These are phyloP conservation scores for Cassiopea andromeda DNA, from an alignment of 30 jellyfish, hydroid and myxozoan genomes.

Conservation along the genomic window DNA sequence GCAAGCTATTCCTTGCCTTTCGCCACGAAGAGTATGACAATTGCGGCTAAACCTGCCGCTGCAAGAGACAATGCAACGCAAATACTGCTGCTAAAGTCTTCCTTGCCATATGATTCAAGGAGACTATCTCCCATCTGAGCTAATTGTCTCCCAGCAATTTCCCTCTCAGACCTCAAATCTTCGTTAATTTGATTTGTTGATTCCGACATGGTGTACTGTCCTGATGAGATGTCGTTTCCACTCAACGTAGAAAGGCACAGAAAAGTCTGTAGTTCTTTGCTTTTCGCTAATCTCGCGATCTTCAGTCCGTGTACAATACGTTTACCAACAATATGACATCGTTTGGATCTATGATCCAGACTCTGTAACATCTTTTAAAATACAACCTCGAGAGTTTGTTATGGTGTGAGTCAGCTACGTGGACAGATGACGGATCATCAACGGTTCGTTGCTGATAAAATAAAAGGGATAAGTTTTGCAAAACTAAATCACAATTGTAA, in stretches of 20 bases:
- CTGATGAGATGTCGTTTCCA: neutral
- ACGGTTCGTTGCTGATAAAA: slow-evolving; percentile 15
- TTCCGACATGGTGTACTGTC: neutral
- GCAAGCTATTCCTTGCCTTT: slow-evolving; percentile 3
- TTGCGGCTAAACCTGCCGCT: slow-evolving; percentile 56
- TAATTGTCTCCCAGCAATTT: slow-evolving; percentile 39
- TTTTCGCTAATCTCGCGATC: neutral
- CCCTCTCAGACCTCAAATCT: slow-evolving; percentile 34
- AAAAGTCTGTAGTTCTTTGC: neutral
- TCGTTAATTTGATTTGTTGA: slow-evolving; percentile 48
- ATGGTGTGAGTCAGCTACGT: slow-evolving; percentile 30
- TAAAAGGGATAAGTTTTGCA: neutral
- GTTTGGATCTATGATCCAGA: neutral
- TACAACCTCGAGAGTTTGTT: neutral
- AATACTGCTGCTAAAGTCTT: neutral
- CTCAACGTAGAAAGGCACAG: slow-evolving; percentile 25
- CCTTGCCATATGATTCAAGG: slow-evolving; percentile 23
- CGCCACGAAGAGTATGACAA: slow-evolving; percentile 11
- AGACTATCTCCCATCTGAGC: slow-evolving; percentile 58
- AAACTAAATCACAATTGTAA: neutral
- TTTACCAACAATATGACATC: slow-evolving; percentile 4
- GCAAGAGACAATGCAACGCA: slow-evolving; percentile 46
- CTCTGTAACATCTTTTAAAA: slow-evolving; percentile 29
- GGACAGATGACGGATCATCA: neutral
- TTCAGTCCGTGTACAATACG: slow-evolving; percentile 7